phyloP scores from a whole-genome alignment of 2,888 invertebrate species.

The Epirrita christyi region DNA sequence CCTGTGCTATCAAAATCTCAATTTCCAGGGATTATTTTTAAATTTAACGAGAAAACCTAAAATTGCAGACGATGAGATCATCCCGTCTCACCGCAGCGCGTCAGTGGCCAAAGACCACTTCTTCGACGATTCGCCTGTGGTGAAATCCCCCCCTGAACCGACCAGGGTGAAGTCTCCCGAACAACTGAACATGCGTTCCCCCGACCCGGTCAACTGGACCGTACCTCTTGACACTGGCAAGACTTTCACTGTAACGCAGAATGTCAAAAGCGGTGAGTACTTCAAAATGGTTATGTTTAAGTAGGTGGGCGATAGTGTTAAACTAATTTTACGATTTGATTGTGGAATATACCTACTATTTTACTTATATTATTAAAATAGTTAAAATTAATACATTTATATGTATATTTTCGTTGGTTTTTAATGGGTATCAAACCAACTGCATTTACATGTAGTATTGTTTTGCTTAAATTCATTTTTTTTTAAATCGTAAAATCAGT shows the following conservation, averaged over 20 bases:
- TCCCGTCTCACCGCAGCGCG: constrained; percentile 78
- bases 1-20: no score
- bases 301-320: constrained; percentile 28
- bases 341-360: background rate
- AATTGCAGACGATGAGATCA: constrained; percentile 74
- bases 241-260: constrained; percentile 96
- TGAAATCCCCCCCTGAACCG: constrained; percentile 96
- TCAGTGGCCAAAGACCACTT: constrained; percentile 82
- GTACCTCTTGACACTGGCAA: constrained; percentile 97
- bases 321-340: constrained; percentile 33
- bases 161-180: constrained; percentile 97
- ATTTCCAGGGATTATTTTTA: no score
- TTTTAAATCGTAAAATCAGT: constrained; percentile 48
- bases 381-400: no score
- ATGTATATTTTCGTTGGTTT: no score
- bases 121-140: constrained; percentile 86
- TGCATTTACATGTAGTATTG: background rate
- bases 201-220: constrained; percentile 98
- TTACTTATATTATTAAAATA: no score
- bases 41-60: constrained; percentile 1
- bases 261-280: constrained; percentile 88
- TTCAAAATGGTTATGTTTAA: constrained; percentile 56
- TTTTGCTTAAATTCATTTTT: background rate
- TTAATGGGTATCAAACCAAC: background rate
- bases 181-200: constrained; percentile 95